phyloP scores from a whole-genome alignment of 1,140 invertebrate genomes.

The honey bee (Apis mellifera) region Amel_HAv3.1 CM009936.2:5720001-5720500 shows the following conservation, averaged over 20 bases:
- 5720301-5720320: slow-evolving; percentile 76
- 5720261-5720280: slow-evolving; percentile 52
- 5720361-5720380: slow-evolving; percentile 78
- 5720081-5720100: too few species aligned
- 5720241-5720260: slow-evolving; percentile 47
- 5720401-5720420: slow-evolving; percentile 39
- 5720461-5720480: slow-evolving; percentile 53
- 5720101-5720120: too few species aligned
- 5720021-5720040: too few species aligned
- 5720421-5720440: slow-evolving; percentile 40
- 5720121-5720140: neutral
- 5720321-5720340: slow-evolving; percentile 75
- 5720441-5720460: slow-evolving; percentile 44
- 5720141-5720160: neutral
- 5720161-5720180: neutral
- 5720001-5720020: too few species aligned
- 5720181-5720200: neutral
- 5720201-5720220: neutral
- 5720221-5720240: slow-evolving; percentile 29
- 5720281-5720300: slow-evolving; percentile 69
- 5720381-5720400: slow-evolving; percentile 45
- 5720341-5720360: slow-evolving; percentile 77
- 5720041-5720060: too few species aligned
- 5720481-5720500: slow-evolving; percentile 17
- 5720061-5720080: too few species aligned